Evolutionary conservation across 2,113 vertebrate genomes (phyloP), one percentile per base, ranked within the genome.

Genomic region (Xenopus borealis): DNA sequence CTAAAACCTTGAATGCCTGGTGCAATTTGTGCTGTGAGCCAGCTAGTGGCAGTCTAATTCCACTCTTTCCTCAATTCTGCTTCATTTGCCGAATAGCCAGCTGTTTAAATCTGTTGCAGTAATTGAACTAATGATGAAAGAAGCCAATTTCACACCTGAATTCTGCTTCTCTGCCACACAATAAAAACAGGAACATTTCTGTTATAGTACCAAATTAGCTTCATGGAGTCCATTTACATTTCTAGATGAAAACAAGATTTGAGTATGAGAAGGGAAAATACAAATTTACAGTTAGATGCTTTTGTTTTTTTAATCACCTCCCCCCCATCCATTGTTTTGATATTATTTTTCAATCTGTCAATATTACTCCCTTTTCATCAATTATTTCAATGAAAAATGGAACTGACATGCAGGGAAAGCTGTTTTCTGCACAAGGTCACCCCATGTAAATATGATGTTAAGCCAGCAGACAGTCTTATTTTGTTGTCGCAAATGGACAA

Each of bases 81-180:
- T 71, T 23, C 19, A n/a, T 33, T 30, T 75, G 44, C 20, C 19
- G 72, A 23, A 40, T 62, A 68, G 65, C 53, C 23, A 20, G 19
- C 23, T 62, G 57, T 66, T 53, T 62, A 75, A 52, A 75, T 53
- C 66, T 62, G 46, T 75, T 52, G 61, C 64, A 30, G 64, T 69
- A 69, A 69, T 62, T 69, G 66, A 63, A 69, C 66, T 69, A 69
- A 74, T 58, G 53, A 67, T 67, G 53, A 75, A 69, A 75, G n/a
- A 33, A 69, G 14, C 46, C 30, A 69, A 57, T 55, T 63, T 69
- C 59, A 69, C 58, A 69, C 30, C 66, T 69, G 46, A 40, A 27
- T 52, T 58, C 46, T 40, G 18, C 14, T 63, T 69, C 30, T 67
- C 40, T 59, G 53, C 63, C 53, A 65, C 12, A 19, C 55, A 68